phyloP scores from a whole-genome alignment of 2,797 vertebrate genomes.

The Mycteria americana region DNA sequence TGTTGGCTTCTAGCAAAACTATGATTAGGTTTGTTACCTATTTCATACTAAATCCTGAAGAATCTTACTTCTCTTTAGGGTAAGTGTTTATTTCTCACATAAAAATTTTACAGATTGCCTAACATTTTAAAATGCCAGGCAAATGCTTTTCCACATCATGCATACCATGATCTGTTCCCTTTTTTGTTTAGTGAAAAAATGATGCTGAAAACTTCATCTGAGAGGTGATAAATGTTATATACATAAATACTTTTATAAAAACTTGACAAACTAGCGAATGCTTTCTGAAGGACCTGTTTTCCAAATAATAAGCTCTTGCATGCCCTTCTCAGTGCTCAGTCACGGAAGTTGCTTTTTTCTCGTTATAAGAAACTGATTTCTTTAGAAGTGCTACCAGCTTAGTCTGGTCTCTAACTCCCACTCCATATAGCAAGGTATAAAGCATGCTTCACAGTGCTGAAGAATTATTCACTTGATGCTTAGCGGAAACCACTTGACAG shows the following conservation, averaged over 20 bases:
- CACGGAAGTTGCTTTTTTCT: background rate
- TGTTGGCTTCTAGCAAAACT: background rate
- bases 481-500: constrained; percentile 27
- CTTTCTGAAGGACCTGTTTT: background rate
- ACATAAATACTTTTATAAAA: background rate
- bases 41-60: background rate
- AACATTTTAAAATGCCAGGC: background rate
- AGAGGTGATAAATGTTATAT: background rate
- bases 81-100: background rate
- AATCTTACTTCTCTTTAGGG: background rate
- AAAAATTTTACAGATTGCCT: background rate
- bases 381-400: background rate
- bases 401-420: constrained; percentile 15
- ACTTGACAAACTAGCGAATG: background rate
- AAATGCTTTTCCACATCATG: background rate
- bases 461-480: constrained; percentile 11
- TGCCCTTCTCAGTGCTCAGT: background rate
- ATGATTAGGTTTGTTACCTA: background rate
- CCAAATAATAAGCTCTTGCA: background rate
- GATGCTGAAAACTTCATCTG: background rate
- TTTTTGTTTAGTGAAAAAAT: background rate
- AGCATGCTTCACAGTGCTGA: background rate
- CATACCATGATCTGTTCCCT: background rate
- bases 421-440: background rate
- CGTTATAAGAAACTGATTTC: background rate